These are phyloP conservation scores for Linurgus olivaceus DNA, from an alignment of 2,797 vertebrate genomes.

Conservation along the genomic window DNA sequence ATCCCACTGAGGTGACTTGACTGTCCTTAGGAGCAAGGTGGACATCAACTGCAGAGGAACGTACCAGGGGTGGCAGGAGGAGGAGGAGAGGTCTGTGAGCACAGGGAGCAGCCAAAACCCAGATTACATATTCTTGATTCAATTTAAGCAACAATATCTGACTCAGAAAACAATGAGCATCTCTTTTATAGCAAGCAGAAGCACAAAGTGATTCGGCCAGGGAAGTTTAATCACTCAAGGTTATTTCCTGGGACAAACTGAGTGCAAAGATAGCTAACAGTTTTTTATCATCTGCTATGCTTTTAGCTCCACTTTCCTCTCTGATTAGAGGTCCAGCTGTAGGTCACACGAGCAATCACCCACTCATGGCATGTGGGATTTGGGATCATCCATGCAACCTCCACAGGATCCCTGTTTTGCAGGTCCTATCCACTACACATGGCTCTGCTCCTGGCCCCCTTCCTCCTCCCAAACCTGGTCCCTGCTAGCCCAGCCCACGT, in stretches of 20 bases:
- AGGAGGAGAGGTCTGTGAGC: neutral
- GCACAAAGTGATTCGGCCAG: neutral
- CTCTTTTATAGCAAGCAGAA: neutral
- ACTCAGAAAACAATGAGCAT: neutral
- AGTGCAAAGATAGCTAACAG: conserved; percentile 20
- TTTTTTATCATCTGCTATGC: conserved; percentile 37
- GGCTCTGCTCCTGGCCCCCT: neutral
- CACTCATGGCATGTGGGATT: rapidly evolving
- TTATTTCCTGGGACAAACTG: conserved; percentile 56
- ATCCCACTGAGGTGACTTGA: rapidly evolving
- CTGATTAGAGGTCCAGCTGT: conserved; percentile 18
- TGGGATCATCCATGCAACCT: rapidly evolving
- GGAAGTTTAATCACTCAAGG: conserved; percentile 33
- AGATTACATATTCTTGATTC: neutral
- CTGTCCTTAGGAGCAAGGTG: neutral
- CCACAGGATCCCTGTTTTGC: neutral
- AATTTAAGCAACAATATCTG: neutral
- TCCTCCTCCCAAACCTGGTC: neutral
- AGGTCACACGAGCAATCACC: rapidly evolving
- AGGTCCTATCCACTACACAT: neutral
- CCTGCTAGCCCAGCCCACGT: neutral
- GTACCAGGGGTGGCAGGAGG: neutral
- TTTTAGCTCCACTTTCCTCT: conserved; percentile 47
- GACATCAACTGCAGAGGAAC: neutral
- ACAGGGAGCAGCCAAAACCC: neutral